These are phyloP conservation scores for Hesperophylax magnus DNA, from an alignment of 1,140 invertebrate species.

Conservation along the genomic window DNA sequence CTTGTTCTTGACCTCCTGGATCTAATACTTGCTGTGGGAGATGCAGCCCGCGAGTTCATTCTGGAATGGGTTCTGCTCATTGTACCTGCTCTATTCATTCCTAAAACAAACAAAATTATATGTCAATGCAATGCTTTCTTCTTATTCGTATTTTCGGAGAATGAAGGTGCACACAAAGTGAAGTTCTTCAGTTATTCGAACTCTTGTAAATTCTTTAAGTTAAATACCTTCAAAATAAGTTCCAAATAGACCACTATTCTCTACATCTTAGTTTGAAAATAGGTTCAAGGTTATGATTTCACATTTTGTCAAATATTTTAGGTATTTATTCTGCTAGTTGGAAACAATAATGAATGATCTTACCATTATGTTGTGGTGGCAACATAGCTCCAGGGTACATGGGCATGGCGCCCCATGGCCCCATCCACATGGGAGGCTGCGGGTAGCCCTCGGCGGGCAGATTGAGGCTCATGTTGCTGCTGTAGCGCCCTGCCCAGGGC, in stretches of 20 bases:
- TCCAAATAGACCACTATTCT: too few relatives aligned
- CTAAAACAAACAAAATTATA: slow-evolving; percentile 33
- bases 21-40: slow-evolving; percentile 78
- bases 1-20: slow-evolving; percentile 74
- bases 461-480: slow-evolving; percentile 79
- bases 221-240: too few relatives aligned
- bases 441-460: slow-evolving; percentile 65
- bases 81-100: slow-evolving; percentile 39
- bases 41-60: slow-evolving; percentile 73
- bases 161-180: too few relatives aligned
- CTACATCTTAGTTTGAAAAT: too few relatives aligned
- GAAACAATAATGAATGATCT: not conserved
- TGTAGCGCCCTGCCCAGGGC: slow-evolving; percentile 69
- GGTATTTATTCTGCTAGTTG: too few relatives aligned
- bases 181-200: too few relatives aligned
- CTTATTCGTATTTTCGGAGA: too few relatives aligned
- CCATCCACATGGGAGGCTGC: slow-evolving; percentile 66
- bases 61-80: slow-evolving; percentile 65
- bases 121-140: not conserved
- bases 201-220: too few relatives aligned
- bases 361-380: slow-evolving; percentile 60
- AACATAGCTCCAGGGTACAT: slow-evolving; percentile 67
- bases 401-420: slow-evolving; percentile 62
- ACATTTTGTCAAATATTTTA: too few relatives aligned
- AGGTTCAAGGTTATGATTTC: too few relatives aligned